Percentiles rank a stretch among this genome's conserved stretches.
Evolutionary conservation across 2,888 invertebrate genomes (phyloP).

Genomic region (Pammene fasciana): DNA sequence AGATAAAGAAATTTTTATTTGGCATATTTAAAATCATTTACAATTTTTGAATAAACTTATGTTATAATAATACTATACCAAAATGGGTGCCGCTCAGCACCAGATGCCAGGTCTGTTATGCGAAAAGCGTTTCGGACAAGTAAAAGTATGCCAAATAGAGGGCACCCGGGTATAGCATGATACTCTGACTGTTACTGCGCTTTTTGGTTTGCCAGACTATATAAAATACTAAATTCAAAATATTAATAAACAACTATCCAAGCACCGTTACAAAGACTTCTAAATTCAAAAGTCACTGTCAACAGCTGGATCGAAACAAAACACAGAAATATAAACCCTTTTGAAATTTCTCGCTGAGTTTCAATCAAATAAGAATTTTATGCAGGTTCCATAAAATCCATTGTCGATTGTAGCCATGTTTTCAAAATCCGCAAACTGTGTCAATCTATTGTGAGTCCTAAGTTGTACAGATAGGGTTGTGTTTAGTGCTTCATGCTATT

Average conservation of each 20-base stretch:
- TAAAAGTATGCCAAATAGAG: no score
- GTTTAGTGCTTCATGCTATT: not conserved
- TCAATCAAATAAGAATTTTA: slow-evolving; percentile 4
- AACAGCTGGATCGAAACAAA: slow-evolving; percentile 25
- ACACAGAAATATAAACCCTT: not conserved
- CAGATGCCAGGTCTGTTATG: no score
- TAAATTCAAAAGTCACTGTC: slow-evolving; percentile 40
- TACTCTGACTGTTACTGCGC: no score
- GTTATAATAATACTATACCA: no score
- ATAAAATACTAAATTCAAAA: no score
- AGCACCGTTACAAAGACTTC: slow-evolving; percentile 33
- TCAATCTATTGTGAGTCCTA: not conserved
- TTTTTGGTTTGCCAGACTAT: no score
- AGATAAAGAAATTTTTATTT: no score
- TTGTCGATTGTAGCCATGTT: not conserved
- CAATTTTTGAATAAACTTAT: no score
- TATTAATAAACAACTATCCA: not conserved
- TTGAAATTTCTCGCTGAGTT: not conserved
- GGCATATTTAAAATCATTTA: no score
- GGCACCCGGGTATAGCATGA: no score
- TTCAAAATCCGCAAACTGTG: slow-evolving; percentile 4
- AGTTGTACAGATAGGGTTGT: not conserved
- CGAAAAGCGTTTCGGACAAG: no score
- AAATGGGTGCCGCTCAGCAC: no score
- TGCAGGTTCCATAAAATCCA: not conserved